phyloP scores from a whole-genome alignment of 2,888 invertebrate species.

The Brenthis ino region DNA sequence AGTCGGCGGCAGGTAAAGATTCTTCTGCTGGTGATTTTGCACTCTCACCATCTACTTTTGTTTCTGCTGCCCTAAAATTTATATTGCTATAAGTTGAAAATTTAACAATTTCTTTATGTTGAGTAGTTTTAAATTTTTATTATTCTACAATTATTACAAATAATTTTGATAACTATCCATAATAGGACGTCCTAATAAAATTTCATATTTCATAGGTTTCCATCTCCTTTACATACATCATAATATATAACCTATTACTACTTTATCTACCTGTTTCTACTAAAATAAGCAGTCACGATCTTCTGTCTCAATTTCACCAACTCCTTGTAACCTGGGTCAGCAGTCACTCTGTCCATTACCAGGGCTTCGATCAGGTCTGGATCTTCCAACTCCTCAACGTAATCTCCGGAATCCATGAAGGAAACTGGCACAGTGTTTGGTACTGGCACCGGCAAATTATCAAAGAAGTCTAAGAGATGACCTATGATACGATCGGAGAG shows the following conservation, averaged over 20 bases:
- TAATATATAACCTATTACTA: too few relatives aligned
- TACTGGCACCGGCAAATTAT: conserved; percentile 71
- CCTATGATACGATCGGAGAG: conserved; percentile 88
- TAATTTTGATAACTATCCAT: conserved; percentile 10
- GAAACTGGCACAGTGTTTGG: conserved; percentile 76
- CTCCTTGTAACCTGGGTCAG: conserved; percentile 67
- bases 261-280: conserved; percentile 58
- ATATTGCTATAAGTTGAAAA: neutral
- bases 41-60: conserved; percentile 59
- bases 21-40: conserved; percentile 65
- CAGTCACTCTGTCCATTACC: conserved; percentile 58
- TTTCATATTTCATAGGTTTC: too few relatives aligned
- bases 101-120: neutral
- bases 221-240: too few relatives aligned
- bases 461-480: conserved; percentile 84
- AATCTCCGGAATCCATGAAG: conserved; percentile 72
- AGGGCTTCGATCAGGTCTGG: conserved; percentile 57
- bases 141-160: neutral
- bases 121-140: neutral
- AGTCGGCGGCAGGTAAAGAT: conserved; percentile 83
- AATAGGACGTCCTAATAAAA: too few relatives aligned
- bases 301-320: conserved; percentile 68
- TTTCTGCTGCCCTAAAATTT: conserved; percentile 56
- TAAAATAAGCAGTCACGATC: conserved; percentile 71
- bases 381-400: conserved; percentile 60